phyloP scores from a whole-genome alignment of 2,113 vertebrate species.

The Notarius lentiginosus region DNA sequence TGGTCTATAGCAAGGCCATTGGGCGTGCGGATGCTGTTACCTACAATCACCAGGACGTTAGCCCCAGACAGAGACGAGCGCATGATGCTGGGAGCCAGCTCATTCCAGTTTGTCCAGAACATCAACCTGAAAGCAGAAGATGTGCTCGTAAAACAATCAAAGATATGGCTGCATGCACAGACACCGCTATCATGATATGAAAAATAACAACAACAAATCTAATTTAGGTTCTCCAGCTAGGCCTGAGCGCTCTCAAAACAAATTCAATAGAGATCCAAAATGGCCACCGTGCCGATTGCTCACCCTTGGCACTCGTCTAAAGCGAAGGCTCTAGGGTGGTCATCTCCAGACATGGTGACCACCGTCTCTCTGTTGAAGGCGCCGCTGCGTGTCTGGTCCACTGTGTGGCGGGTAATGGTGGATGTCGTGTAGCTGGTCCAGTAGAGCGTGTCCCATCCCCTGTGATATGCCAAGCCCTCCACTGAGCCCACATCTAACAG shows the following conservation, averaged over 20 bases:
- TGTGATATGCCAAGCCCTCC: slow-evolving; percentile 95
- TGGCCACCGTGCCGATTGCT: slow-evolving; percentile 59
- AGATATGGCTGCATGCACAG: background rate
- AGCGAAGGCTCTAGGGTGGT: slow-evolving; percentile 93
- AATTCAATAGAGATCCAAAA: background rate
- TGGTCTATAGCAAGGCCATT: slow-evolving; percentile 96
- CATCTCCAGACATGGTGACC: slow-evolving; percentile 96
- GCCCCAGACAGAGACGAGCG: slow-evolving; percentile 87
- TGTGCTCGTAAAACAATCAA: background rate
- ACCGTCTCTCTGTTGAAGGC: slow-evolving; percentile 92
- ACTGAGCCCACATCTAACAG: slow-evolving; percentile 89
- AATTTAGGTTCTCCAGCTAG: background rate
- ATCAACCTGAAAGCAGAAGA: slow-evolving; percentile 76
- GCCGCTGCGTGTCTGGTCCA: slow-evolving; percentile 85
- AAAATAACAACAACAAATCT: background rate
- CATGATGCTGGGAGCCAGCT: slow-evolving; percentile 96
- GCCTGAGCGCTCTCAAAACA: background rate
- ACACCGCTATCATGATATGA: background rate
- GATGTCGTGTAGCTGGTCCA: slow-evolving; percentile 98
- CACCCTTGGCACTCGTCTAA: slow-evolving; percentile 95
- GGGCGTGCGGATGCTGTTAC: slow-evolving; percentile 91
- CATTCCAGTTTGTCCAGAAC: slow-evolving; percentile 99
- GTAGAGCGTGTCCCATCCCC: slow-evolving; percentile 92
- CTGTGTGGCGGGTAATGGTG: slow-evolving; percentile 92
- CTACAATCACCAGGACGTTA: slow-evolving; percentile 90